A percentile compares a stretch with the other conserved stretches of the same genome.
Conservation (phyloP, 2,797 vertebrate genomes). For the Diplodus sargus region DNA sequence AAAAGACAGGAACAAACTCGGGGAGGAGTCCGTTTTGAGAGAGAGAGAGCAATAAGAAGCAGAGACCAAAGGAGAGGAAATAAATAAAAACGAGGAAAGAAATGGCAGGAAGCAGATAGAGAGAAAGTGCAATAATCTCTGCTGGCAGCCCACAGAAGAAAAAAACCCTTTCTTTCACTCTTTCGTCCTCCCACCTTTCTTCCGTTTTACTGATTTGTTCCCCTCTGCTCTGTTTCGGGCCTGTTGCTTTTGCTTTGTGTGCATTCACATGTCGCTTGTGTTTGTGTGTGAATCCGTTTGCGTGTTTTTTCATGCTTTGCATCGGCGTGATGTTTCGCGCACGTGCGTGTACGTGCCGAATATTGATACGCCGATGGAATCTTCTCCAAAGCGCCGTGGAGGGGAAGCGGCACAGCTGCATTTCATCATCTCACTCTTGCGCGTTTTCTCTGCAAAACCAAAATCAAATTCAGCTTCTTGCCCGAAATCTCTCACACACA, state of each 20-base stretch:
- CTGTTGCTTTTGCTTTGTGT: slow-evolving; percentile 38
- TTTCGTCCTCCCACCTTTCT: slow-evolving; percentile 51
- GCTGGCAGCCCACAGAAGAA: slow-evolving; percentile 51
- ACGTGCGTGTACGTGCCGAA: slow-evolving; percentile 8
- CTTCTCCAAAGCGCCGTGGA: slow-evolving; percentile 1
- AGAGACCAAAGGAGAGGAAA: slow-evolving; percentile 9
- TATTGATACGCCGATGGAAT: slow-evolving; percentile 25
- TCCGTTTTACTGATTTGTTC: slow-evolving; percentile 55
- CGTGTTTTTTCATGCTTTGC: slow-evolving; percentile 12
- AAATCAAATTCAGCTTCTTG: slow-evolving; percentile 15
- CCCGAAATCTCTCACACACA: slow-evolving; percentile 20
- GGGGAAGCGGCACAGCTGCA: slow-evolving; percentile 5
- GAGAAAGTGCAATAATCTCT: slow-evolving; percentile 59
- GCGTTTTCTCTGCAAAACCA: slow-evolving; percentile 4
- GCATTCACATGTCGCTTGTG: slow-evolving; percentile 20
- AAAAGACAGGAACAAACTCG: neutral
- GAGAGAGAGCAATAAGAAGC: slow-evolving; percentile 12
- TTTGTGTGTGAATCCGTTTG: slow-evolving; percentile 17
- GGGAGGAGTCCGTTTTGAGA: neutral
- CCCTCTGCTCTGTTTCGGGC: slow-evolving; percentile 22
- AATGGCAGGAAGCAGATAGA: slow-evolving; percentile 23
- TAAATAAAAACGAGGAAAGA: slow-evolving; percentile 18
- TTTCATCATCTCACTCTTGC: slow-evolving; percentile 12
- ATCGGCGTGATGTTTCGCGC: slow-evolving; percentile 37
- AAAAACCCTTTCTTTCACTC: slow-evolving; percentile 57